Conservation (phyloP, 64 coral and sea anemone species). For the Pocillopora verrucosa region DNA sequence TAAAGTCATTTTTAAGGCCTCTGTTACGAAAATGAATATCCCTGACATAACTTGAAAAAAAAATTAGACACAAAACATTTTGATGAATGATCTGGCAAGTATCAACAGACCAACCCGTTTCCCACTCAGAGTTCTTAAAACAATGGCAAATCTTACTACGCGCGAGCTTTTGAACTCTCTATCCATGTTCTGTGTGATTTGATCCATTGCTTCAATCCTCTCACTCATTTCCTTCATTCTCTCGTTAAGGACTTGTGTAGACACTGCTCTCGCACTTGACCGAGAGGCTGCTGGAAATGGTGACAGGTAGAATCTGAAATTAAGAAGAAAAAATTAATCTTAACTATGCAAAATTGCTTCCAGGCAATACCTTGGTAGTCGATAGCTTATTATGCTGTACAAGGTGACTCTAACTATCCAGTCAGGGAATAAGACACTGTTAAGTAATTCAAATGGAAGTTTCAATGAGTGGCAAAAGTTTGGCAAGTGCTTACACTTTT, state of each 20-base stretch:
- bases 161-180: conserved; percentile 66
- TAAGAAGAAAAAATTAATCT: background rate
- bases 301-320: background rate
- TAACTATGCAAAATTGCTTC: background rate
- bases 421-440: too few species aligned
- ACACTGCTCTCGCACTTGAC: conserved; percentile 12
- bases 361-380: too few species aligned
- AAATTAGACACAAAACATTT: too few species aligned
- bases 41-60: too few species aligned
- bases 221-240: conserved; percentile 60
- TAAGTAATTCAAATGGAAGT: too few species aligned
- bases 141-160: conserved; percentile 26
- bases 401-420: background rate
- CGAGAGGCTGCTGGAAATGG: background rate
- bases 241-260: conserved; percentile 18
- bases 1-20: too few species aligned
- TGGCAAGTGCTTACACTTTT: too few species aligned
- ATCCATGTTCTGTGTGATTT: conserved; percentile 67
- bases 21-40: too few species aligned
- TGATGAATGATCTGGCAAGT: too few species aligned
- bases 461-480: too few species aligned
- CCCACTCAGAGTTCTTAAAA: background rate
- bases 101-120: too few species aligned
- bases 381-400: background rate
- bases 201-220: conserved; percentile 54